A percentile compares a stretch with the other conserved stretches of the same genome.
Evolutionary conservation across 2,888 invertebrate genomes (phyloP).

Genomic region (Lepidonotus clava): DNA sequence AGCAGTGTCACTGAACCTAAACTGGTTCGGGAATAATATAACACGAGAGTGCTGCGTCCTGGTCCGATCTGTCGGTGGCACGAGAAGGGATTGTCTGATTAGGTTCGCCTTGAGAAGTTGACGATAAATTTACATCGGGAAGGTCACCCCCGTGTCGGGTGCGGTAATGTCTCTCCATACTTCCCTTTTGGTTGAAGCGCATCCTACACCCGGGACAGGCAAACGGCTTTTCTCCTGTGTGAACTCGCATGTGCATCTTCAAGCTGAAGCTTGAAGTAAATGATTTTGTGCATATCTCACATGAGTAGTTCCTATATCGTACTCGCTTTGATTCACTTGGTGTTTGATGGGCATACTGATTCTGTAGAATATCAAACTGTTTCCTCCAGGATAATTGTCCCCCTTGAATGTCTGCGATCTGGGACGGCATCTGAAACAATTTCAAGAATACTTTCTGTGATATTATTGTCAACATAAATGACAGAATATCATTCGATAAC

Average conservation of each 20-base stretch:
- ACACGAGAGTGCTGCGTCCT: too few species aligned
- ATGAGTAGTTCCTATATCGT: neutral
- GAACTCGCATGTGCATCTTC: neutral
- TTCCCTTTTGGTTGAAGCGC: conserved; percentile 30
- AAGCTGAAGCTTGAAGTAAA: neutral
- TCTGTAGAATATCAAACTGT: neutral
- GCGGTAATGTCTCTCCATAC: neutral
- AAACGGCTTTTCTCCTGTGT: conserved; percentile 47
- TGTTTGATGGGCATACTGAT: neutral
- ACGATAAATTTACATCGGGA: too few species aligned
- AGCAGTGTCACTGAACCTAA: too few species aligned
- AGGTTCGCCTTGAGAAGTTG: too few species aligned
- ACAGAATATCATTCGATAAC: neutral
- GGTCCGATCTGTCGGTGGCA: too few species aligned
- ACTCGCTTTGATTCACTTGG: neutral
- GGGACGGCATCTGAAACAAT: neutral
- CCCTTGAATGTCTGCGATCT: neutral
- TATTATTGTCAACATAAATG: neutral
- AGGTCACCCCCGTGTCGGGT: neutral
- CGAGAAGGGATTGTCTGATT: too few species aligned
- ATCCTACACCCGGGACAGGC: neutral
- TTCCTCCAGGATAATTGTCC: neutral
- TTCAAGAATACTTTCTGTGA: neutral
- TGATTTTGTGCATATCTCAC: neutral
- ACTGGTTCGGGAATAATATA: too few species aligned